phyloP scores from a whole-genome alignment of 2,797 vertebrate species.

The Tapera naevia region DNA sequence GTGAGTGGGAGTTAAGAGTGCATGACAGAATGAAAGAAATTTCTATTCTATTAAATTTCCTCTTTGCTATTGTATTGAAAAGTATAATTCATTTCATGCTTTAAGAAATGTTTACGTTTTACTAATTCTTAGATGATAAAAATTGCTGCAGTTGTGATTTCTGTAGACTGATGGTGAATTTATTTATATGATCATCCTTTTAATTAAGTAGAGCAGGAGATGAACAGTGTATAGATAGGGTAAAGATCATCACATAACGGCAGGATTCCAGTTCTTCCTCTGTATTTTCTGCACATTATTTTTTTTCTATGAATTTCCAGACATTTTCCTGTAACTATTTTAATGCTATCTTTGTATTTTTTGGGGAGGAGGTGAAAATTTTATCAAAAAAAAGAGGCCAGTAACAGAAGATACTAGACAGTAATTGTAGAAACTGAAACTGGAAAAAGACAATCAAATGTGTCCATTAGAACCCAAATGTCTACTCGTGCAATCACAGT shows the following conservation, averaged over 20 bases:
- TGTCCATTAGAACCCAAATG: not conserved
- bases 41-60: not conserved
- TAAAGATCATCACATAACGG: not conserved
- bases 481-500: not conserved
- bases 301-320: not conserved
- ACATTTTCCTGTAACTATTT: not conserved
- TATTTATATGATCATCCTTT: not conserved
- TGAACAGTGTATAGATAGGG: too few relatives aligned
- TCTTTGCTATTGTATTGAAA: not conserved
- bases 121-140: not conserved
- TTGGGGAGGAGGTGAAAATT: not conserved
- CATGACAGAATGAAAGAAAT: not conserved
- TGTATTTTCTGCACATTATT: not conserved
- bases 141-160: not conserved
- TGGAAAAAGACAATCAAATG: accelerated
- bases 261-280: not conserved
- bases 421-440: not conserved
- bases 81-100: not conserved
- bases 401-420: not conserved
- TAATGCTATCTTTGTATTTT: accelerated
- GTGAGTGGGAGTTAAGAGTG: not conserved
- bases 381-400: not conserved
- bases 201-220: not conserved
- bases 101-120: not conserved
- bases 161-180: not conserved